Percentiles rank a stretch among this genome's conserved stretches.
These are phyloP conservation scores for Sycophaga agraensis DNA, from an alignment of 1,140 invertebrate species.

Conservation along the genomic window DNA sequence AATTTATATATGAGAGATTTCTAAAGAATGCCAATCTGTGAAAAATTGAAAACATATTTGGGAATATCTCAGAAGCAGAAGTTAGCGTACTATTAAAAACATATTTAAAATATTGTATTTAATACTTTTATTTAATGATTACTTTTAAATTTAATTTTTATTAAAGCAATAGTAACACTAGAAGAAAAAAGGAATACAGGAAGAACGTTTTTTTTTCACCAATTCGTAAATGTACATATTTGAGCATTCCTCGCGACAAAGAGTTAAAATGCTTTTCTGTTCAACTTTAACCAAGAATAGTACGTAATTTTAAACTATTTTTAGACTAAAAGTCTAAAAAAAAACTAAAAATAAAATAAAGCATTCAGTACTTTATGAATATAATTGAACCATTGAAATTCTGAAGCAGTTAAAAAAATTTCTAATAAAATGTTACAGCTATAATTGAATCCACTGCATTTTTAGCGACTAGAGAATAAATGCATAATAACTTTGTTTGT, in stretches of 20 bases:
- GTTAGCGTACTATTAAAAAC: no score
- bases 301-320: conserved; percentile 19
- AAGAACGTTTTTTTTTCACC: conserved; percentile 11
- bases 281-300: conserved; percentile 18
- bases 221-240: conserved; percentile 18
- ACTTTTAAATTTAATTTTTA: conserved; percentile 6
- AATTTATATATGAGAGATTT: no score
- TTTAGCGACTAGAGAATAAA: no score
- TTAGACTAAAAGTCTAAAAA: conserved; percentile 12
- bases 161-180: no score
- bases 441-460: no score
- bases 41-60: no score
- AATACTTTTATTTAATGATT: neutral
- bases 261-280: conserved; percentile 15
- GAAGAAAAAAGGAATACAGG: neutral
- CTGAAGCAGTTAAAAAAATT: conserved; percentile 4
- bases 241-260: neutral
- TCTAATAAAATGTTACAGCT: no score
- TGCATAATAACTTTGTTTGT: no score
- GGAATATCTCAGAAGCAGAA: no score
- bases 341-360: conserved; percentile 4
- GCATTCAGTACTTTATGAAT: conserved; percentile 1
- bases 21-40: no score
- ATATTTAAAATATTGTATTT: no score
- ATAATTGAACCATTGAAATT: conserved; percentile 11